Conservation (phyloP, 2,797 vertebrate genomes). For the Siniperca undulata region DNA sequence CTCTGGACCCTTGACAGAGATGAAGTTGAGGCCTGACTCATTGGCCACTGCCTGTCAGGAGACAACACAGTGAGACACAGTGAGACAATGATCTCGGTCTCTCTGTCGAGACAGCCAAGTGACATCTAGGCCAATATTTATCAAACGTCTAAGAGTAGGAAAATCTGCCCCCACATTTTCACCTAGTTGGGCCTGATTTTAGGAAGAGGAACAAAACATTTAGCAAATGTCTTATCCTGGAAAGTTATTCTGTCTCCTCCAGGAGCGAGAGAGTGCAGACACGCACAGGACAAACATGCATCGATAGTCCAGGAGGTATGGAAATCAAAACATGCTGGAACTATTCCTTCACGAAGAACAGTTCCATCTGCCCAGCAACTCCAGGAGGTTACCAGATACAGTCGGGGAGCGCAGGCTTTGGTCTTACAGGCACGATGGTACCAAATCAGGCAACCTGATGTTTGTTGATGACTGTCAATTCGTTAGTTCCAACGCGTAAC, state of each 20-base stretch:
- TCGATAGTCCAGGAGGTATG: no score
- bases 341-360: not conserved
- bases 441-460: not conserved
- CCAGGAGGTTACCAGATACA: not conserved
- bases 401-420: not conserved
- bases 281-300: not conserved
- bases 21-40: slow-evolving; percentile 98
- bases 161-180: not conserved
- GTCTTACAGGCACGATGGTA: not conserved
- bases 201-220: not conserved
- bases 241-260: not conserved
- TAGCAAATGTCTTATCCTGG: no score
- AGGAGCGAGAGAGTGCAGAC: not conserved
- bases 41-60: slow-evolving; percentile 93
- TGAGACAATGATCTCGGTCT: not conserved
- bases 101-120: not conserved
- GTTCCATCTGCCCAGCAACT: not conserved
- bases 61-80: slow-evolving; percentile 19
- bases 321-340: not conserved
- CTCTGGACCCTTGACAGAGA: slow-evolving; percentile 97
- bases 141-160: not conserved
- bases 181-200: not conserved
- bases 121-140: not conserved
- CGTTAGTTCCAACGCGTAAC: not conserved
- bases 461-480: no score